Conservation (phyloP, 2,797 vertebrate species). For the Morus bassanus region DNA sequence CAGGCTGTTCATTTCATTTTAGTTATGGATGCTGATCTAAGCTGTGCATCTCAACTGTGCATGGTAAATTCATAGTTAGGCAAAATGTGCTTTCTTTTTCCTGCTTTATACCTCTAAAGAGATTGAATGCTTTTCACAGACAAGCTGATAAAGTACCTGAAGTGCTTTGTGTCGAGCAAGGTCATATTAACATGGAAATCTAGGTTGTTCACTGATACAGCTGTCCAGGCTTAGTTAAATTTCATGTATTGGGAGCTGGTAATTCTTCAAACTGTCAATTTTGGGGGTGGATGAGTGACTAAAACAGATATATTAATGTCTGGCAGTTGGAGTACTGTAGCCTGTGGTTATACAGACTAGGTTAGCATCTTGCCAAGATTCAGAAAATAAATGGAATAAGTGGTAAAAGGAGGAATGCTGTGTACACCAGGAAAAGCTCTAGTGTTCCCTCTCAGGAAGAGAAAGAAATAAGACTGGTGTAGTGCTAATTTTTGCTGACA, state of each 20-base stretch:
- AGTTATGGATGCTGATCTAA: background rate
- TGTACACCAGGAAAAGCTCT: background rate
- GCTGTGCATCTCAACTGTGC: background rate
- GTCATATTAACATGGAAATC: conserved; percentile 7
- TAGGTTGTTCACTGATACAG: background rate
- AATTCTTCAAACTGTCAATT: conserved; percentile 48
- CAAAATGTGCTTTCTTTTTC: background rate
- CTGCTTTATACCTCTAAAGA: background rate
- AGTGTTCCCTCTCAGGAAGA: background rate
- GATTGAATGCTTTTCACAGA: background rate
- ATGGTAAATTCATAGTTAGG: background rate
- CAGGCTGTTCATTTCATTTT: background rate
- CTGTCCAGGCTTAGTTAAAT: conserved; percentile 35
- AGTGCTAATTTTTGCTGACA: background rate
- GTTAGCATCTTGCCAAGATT: conserved; percentile 7
- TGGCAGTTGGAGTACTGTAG: conserved; percentile 9
- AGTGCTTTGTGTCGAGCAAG: background rate
- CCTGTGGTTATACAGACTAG: conserved; percentile 32
- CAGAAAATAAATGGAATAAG: background rate
- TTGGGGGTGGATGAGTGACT: conserved; percentile 46
- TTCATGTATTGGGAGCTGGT: conserved; percentile 17
- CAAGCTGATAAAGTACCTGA: background rate
- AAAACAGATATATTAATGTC: conserved; percentile 45
- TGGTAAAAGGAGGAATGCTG: background rate
- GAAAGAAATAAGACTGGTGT: background rate